Evolutionary conservation across 2,888 invertebrate species (phyloP).

Genomic region (Nemurella pictetii): DNA sequence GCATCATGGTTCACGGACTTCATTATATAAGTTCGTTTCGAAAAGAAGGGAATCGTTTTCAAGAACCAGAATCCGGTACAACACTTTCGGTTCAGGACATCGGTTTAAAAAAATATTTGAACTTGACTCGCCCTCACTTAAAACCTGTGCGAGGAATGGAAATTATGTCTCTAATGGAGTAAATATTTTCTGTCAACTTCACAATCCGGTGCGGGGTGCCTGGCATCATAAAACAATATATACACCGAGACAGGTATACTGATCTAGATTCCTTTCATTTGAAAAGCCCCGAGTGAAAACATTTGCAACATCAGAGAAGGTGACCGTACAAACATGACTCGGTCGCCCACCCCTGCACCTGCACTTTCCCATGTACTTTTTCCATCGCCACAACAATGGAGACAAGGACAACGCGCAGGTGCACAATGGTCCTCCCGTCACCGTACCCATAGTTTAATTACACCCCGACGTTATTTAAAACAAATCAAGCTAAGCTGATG

Average conservation of each 20-base stretch:
- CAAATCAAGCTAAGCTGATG: neutral
- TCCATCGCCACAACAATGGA: neutral
- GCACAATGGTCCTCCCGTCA: too few relatives aligned
- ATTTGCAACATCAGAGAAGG: too few relatives aligned
- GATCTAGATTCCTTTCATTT: neutral
- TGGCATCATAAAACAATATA: too few relatives aligned
- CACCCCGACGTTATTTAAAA: neutral
- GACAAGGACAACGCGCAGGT: neutral
- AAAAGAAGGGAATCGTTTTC: neutral
- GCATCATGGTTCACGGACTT: conserved; percentile 10
- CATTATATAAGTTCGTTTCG: conserved; percentile 22
- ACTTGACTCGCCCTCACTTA: neutral
- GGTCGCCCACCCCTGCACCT: neutral
- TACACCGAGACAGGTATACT: neutral
- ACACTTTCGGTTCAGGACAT: neutral
- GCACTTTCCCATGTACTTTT: too few relatives aligned
- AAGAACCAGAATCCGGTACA: neutral
- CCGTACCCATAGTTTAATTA: neutral
- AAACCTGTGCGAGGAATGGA: neutral
- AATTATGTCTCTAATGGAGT: neutral
- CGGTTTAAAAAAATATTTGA: neutral
- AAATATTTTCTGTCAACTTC: neutral
- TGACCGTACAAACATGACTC: neutral
- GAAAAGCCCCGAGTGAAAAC: neutral
- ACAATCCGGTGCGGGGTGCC: neutral